Evolutionary conservation across 2,113 vertebrate species (phyloP).

Genomic region (Rattus norvegicus): DNA sequence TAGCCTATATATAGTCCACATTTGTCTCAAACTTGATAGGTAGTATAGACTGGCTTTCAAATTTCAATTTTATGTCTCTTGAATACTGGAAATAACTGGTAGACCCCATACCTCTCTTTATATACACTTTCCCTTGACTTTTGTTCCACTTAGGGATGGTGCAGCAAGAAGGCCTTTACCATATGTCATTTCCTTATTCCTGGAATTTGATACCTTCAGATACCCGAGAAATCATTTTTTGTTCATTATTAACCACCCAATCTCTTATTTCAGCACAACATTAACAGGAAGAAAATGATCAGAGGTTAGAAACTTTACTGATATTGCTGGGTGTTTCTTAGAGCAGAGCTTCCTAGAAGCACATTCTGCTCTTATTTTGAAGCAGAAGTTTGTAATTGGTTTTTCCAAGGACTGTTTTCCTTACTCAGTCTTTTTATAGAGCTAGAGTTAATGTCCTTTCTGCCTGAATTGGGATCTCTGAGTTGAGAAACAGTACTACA

Average conservation of each 20-base stretch:
- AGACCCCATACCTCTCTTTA: neutral
- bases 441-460: neutral
- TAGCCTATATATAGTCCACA: neutral
- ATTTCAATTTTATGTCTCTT: neutral
- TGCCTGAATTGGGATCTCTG: constrained; percentile 8
- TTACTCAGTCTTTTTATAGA: neutral
- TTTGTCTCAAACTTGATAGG: neutral
- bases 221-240: neutral
- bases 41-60: neutral
- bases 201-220: neutral
- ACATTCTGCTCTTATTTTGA: constrained; percentile 21
- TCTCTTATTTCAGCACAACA: neutral
- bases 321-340: neutral
- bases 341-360: neutral
- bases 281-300: neutral
- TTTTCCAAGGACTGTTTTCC: neutral
- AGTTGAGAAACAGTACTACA: neutral
- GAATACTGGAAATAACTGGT: neutral
- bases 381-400: constrained; percentile 3
- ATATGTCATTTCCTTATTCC: neutral
- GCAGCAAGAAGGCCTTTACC: neutral
- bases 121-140: neutral
- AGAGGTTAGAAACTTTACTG: neutral
- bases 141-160: neutral
- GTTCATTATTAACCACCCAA: neutral